phyloP scores from a whole-genome alignment of 2,113 vertebrate genomes.

The Anolis carolinensis region DNA sequence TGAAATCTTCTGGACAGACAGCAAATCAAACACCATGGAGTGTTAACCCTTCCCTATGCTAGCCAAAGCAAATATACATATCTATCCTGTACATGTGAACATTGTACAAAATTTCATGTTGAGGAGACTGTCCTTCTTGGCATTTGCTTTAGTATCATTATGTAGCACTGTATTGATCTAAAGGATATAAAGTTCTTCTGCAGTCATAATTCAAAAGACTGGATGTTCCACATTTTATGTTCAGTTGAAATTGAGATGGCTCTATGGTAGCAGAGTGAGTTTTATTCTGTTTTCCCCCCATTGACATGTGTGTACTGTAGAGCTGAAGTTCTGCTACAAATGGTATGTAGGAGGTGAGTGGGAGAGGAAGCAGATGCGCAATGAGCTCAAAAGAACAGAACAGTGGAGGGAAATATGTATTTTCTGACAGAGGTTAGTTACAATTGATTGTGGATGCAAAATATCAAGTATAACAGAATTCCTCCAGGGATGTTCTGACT shows the following conservation, averaged over 20 bases:
- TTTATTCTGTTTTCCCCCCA: not conserved
- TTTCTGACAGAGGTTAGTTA: slow-evolving; percentile 48
- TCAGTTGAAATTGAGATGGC: slow-evolving; percentile 56
- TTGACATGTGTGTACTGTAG: not conserved
- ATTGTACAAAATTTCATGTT: not conserved
- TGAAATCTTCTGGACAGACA: too few relatives aligned
- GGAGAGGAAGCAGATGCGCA: slow-evolving; percentile 58
- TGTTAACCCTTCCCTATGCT: too few relatives aligned
- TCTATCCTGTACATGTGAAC: not conserved
- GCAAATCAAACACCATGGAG: too few relatives aligned
- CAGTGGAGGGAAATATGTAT: slow-evolving; percentile 37
- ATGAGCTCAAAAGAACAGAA: slow-evolving; percentile 43
- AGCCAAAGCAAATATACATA: too few relatives aligned
- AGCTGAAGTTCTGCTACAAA: slow-evolving; percentile 40
- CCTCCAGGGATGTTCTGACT: slow-evolving; percentile 7
- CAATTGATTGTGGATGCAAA: not conserved
- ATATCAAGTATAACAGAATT: slow-evolving; percentile 5
- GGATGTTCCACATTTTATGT: slow-evolving; percentile 26
- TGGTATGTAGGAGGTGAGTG: slow-evolving; percentile 41
- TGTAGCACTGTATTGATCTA: slow-evolving; percentile 45
- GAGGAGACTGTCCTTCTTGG: not conserved
- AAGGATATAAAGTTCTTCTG: slow-evolving; percentile 50
- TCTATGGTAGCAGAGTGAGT: slow-evolving; percentile 40
- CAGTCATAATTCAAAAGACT: slow-evolving; percentile 42
- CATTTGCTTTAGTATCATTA: not conserved